Conservation (phyloP, 2,888 invertebrate genomes). For the Alcis repandata region DNA sequence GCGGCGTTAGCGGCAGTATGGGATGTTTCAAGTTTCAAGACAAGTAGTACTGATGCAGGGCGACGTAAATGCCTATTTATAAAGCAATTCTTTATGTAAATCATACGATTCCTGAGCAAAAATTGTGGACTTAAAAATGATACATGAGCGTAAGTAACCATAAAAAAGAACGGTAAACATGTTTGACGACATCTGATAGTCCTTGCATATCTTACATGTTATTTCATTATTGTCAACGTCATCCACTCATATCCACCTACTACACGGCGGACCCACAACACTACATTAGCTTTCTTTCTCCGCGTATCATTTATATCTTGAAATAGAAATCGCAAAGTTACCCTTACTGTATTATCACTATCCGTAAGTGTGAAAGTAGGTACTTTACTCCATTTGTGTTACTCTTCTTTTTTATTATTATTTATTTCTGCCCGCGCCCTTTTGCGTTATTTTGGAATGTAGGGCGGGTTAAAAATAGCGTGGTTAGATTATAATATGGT, state of each 20-base stretch:
- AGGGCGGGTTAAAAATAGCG: constrained; percentile 37
- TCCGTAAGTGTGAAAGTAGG: constrained; percentile 21
- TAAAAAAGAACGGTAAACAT: too few relatives aligned
- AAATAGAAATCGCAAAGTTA: neutral
- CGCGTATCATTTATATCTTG: neutral
- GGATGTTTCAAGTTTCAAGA: neutral
- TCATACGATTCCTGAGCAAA: too few relatives aligned
- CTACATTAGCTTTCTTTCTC: neutral
- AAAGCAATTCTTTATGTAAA: too few relatives aligned
- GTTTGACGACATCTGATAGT: too few relatives aligned
- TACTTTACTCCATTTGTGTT: constrained; percentile 45
- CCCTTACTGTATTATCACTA: constrained; percentile 17
- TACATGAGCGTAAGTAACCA: too few relatives aligned
- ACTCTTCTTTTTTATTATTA: constrained; percentile 43
- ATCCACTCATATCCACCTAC: too few relatives aligned
- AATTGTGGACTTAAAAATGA: too few relatives aligned
- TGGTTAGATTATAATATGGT: constrained; percentile 23
- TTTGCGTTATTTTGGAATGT: constrained; percentile 30
- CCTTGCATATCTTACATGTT: too few relatives aligned
- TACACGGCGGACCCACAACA: too few relatives aligned
- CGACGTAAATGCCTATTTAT: too few relatives aligned
- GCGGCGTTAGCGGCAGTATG: constrained; percentile 26
- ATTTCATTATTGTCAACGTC: too few relatives aligned
- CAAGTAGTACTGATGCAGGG: neutral
- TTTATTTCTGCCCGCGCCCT: constrained; percentile 39